Base-by-base conservation (phyloP, 2,797 vertebrate genomes). In the Coreius guichenoti region DNA sequence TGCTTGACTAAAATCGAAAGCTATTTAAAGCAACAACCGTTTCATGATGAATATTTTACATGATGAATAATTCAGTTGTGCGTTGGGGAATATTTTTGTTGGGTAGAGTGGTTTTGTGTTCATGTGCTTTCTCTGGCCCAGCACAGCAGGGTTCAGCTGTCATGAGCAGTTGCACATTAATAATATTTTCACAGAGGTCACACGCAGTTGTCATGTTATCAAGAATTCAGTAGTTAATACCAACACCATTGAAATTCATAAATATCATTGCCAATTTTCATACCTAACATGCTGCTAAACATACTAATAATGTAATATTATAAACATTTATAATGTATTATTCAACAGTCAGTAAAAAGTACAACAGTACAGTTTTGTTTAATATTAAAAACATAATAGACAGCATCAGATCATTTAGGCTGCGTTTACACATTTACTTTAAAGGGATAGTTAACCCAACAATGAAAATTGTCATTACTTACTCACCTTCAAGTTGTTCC, bases 31-130 rank as follows among this genome's bases (percentile, higher is more conserved):
- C 85, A 84, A 45, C 76, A 68, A 74, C 87, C 90, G 17, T 86
- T 91, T 72, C 86, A 88, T 92, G 90, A 92, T 91, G 87, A 89
- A 93, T 92, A 86, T 88, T 89, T 90, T 88, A 83, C 81, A 82
- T 82, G 81, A 85, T 91, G 58, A 90, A 93, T 91, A 82, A 92
- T 92, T 90, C 73, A 91, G 78, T 58, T 80, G 79, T 87, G 86
- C 56, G 73, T 86, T 86, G 23, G 12, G 81, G 56, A 73, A 82
- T 92, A 90, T 90, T 89, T 91, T 92, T 86, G 79, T 89, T 85
- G 72, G 39, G 33, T n/a, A 76, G 81, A 33, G 81, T 80, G 63
- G 73, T 75, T 73, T 82, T 33, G 0, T 77, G 51, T 39, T 77
- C 29, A 1, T 29, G 36, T 12, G 69, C 80, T 45, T n/a, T 56